Evolutionary conservation across 2,888 invertebrate genomes (phyloP).

Genomic region (Anodontia alba): DNA sequence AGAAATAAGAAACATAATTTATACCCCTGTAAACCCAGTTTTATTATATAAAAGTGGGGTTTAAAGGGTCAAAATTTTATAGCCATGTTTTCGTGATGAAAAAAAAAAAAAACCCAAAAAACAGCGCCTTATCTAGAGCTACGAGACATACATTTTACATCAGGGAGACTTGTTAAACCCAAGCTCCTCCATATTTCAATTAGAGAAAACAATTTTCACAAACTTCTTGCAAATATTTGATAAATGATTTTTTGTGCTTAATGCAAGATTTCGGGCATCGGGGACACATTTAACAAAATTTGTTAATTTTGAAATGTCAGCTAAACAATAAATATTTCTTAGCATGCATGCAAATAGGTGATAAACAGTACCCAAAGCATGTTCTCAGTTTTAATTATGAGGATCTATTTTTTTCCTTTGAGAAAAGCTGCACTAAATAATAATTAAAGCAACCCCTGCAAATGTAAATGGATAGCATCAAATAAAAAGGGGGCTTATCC

Average conservation of each 20-base stretch:
- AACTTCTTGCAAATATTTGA: slow-evolving; percentile 6
- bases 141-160: too few relatives aligned
- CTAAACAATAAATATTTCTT: slow-evolving; percentile 23
- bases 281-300: slow-evolving; percentile 20
- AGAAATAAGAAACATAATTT: too few relatives aligned
- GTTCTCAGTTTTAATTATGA: slow-evolving; percentile 4
- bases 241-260: slow-evolving; percentile 15
- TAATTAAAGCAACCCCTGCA: neutral
- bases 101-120: too few relatives aligned
- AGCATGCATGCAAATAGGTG: slow-evolving; percentile 16
- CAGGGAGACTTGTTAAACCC: neutral
- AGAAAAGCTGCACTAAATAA: slow-evolving; percentile 13
- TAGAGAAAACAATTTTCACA: slow-evolving; percentile 18
- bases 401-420: neutral
- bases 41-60: too few relatives aligned
- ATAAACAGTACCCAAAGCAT: neutral
- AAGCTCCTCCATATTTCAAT: slow-evolving; percentile 6
- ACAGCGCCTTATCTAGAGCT: too few relatives aligned
- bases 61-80: too few relatives aligned
- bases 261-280: slow-evolving; percentile 6
- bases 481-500: too few relatives aligned
- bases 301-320: slow-evolving; percentile 24
- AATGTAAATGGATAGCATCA: neutral
- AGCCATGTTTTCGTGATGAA: too few relatives aligned
- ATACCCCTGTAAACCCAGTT: too few relatives aligned